These are phyloP conservation scores for Fragum fragum DNA, from an alignment of 2,888 invertebrate genomes.

Conservation along the genomic window DNA sequence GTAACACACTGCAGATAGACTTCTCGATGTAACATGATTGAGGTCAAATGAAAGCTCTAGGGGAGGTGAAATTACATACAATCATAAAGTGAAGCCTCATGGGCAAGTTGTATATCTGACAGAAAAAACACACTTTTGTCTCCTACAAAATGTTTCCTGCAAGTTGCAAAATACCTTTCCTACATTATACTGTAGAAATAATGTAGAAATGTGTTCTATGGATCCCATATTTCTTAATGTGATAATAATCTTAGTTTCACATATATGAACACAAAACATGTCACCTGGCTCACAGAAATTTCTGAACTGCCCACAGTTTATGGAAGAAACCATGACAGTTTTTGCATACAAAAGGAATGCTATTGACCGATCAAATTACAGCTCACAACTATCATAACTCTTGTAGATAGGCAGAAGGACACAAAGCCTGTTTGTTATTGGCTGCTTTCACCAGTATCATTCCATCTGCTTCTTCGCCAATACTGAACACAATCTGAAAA, in stretches of 20 bases:
- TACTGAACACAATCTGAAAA: conserved; percentile 94
- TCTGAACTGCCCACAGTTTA: background rate
- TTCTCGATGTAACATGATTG: no score
- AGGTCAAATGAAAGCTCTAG: no score
- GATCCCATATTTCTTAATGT: no score
- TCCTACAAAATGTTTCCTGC: no score
- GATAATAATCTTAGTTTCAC: background rate
- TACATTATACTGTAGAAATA: no score
- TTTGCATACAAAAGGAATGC: background rate
- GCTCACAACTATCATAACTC: conserved; percentile 87
- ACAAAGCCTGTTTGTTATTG: conserved; percentile 93
- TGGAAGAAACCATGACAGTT: background rate
- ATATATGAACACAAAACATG: background rate
- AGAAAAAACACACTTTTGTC: no score
- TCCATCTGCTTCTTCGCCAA: conserved; percentile 96
- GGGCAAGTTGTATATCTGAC: no score
- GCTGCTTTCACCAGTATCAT: conserved; percentile 97
- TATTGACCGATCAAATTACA: background rate
- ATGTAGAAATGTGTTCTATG: no score
- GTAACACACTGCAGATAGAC: no score
- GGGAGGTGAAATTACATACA: no score
- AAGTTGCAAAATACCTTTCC: no score
- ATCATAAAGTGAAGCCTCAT: no score
- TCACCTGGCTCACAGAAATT: background rate
- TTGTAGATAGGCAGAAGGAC: conserved; percentile 97